These are phyloP conservation scores for Scaptomyza caliginosa DNA, from an alignment of 2,888 invertebrate species.

Conservation along the genomic window DNA sequence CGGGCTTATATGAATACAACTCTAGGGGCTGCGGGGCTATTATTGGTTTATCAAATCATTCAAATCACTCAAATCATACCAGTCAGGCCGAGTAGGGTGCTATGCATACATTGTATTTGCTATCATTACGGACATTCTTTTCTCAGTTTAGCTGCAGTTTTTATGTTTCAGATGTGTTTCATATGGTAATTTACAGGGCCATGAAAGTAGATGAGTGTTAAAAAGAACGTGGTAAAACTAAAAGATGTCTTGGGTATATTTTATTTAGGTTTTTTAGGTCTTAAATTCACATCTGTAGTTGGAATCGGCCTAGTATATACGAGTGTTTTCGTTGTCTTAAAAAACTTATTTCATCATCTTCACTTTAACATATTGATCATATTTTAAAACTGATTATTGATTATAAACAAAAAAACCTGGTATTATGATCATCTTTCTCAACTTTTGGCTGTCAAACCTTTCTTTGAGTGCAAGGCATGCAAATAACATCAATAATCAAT, in stretches of 20 bases:
- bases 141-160: slow-evolving; percentile 8
- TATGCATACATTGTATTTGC: neutral
- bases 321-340: no score
- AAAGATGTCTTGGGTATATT: neutral
- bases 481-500: neutral
- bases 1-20: neutral
- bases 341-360: no score
- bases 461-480: neutral
- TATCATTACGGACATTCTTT: neutral
- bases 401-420: no score
- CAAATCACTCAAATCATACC: slow-evolving; percentile 15
- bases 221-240: neutral
- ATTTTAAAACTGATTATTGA: no score
- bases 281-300: no score
- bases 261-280: no score
- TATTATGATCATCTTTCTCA: no score
- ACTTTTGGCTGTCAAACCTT: neutral
- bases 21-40: slow-evolving; percentile 29
- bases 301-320: no score
- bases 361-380: no score
- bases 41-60: slow-evolving; percentile 55
- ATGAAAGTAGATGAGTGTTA: neutral
- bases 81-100: slow-evolving; percentile 4
- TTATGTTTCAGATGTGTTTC: neutral
- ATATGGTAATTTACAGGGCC: slow-evolving; percentile 10